phyloP scores from a whole-genome alignment of 2,888 invertebrate genomes.

The Pristionchus maxplancki region DNA sequence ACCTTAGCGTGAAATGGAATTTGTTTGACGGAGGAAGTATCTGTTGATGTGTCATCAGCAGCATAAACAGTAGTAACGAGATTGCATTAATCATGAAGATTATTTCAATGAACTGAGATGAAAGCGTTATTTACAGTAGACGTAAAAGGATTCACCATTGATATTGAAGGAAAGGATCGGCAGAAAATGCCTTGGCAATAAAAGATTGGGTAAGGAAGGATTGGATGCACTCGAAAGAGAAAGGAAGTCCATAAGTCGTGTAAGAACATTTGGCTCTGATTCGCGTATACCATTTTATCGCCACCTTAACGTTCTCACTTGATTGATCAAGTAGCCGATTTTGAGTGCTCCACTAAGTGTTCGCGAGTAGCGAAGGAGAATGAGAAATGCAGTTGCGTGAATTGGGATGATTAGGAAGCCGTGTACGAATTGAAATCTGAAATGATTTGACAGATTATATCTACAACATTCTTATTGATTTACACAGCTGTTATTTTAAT shows the following conservation, averaged over 20 bases:
- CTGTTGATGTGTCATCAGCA: neutral
- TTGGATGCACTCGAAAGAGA: neutral
- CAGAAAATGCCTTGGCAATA: slow-evolving; percentile 16
- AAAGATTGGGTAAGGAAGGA: neutral
- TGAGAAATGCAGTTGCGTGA: neutral
- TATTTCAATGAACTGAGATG: neutral
- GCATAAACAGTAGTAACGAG: neutral
- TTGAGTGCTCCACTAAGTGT: neutral
- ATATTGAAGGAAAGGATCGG: neutral
- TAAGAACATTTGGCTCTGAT: neutral
- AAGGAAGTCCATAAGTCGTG: neutral
- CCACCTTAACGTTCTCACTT: neutral
- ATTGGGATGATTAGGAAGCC: neutral
- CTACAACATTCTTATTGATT: no score
- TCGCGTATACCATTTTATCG: neutral
- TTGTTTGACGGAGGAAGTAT: neutral
- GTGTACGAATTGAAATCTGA: neutral
- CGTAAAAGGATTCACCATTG: neutral
- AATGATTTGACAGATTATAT: no score
- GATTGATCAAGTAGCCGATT: neutral
- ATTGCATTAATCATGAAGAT: slow-evolving; percentile 6
- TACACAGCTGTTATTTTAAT: no score
- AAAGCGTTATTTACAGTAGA: neutral
- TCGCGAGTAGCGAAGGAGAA: neutral
- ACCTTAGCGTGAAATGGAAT: neutral